A percentile compares a stretch with the other conserved stretches of the same genome.
These are phyloP conservation scores for Malurus melanocephalus DNA, from an alignment of 2,113 vertebrate species.

Conservation along the genomic window DNA sequence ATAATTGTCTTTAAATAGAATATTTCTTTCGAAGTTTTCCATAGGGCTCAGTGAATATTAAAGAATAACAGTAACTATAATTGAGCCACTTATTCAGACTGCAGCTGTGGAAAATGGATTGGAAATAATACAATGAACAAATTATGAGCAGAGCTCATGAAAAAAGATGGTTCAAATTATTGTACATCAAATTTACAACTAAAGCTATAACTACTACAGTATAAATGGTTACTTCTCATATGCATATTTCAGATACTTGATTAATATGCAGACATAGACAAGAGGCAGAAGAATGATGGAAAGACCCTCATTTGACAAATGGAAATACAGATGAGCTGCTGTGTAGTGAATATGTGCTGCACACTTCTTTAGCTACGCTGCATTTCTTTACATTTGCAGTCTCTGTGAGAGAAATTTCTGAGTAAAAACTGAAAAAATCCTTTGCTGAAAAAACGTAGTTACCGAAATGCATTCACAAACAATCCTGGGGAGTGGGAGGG, in stretches of 20 bases:
- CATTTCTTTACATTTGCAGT: background rate
- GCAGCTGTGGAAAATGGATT: conserved; percentile 55
- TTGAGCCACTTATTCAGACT: conserved; percentile 59
- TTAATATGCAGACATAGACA: background rate
- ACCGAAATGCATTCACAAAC: background rate
- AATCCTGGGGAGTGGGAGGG: background rate
- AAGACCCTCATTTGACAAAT: background rate
- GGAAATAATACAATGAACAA: conserved; percentile 60
- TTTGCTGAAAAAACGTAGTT: background rate
- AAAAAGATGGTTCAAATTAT: conserved; percentile 48
- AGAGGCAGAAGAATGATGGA: background rate
- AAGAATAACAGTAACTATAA: conserved; percentile 48
- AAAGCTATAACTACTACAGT: conserved; percentile 9
- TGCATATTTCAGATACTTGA: background rate
- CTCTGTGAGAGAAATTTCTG: background rate
- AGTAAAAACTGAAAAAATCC: background rate
- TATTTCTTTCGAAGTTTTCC: conserved; percentile 54
- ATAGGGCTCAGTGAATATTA: conserved; percentile 47
- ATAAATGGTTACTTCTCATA: conserved; percentile 38
- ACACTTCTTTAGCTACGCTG: background rate
- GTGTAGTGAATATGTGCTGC: background rate
- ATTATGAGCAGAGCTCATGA: conserved; percentile 44
- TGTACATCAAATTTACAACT: conserved; percentile 42
- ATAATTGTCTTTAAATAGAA: conserved; percentile 50
- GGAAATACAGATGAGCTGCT: background rate